These are phyloP conservation scores for Leucozona laternaria DNA, from an alignment of 2,888 invertebrate species.

Conservation along the genomic window DNA sequence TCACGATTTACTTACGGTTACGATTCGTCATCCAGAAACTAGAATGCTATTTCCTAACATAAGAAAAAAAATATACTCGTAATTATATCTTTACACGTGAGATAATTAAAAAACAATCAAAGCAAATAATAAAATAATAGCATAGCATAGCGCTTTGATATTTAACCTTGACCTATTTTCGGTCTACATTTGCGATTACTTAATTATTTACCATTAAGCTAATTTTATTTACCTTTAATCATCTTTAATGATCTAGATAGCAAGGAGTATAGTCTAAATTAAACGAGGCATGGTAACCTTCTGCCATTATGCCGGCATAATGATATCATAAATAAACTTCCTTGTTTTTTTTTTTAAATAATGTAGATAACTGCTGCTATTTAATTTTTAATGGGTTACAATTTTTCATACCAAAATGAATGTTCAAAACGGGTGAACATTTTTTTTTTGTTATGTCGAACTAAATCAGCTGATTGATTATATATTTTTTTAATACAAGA, in stretches of 20 bases:
- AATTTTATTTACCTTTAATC: neutral
- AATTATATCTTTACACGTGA: neutral
- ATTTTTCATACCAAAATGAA: too few species aligned
- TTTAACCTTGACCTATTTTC: slow-evolving; percentile 19
- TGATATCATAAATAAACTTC: slow-evolving; percentile 4
- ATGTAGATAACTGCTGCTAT: neutral
- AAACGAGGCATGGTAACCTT: slow-evolving; percentile 16
- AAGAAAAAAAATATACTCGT: neutral
- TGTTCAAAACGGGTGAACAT: neutral
- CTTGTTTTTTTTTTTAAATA: neutral
- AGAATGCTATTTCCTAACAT: neutral
- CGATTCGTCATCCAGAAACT: neutral
- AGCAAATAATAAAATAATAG: neutral
- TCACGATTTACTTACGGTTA: neutral
- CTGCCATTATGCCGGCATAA: neutral
- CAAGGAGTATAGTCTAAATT: neutral
- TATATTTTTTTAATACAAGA: too few species aligned
- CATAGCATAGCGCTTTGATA: neutral
- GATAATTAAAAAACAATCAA: slow-evolving; percentile 16
- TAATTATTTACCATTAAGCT: neutral
- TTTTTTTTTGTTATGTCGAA: too few species aligned
- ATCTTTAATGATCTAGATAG: neutral
- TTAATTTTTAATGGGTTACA: too few species aligned
- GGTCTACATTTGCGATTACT: neutral
- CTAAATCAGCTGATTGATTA: too few species aligned